These are phyloP conservation scores for Festucalex cinctus DNA, from an alignment of 2,113 vertebrate genomes.

Conservation along the genomic window DNA sequence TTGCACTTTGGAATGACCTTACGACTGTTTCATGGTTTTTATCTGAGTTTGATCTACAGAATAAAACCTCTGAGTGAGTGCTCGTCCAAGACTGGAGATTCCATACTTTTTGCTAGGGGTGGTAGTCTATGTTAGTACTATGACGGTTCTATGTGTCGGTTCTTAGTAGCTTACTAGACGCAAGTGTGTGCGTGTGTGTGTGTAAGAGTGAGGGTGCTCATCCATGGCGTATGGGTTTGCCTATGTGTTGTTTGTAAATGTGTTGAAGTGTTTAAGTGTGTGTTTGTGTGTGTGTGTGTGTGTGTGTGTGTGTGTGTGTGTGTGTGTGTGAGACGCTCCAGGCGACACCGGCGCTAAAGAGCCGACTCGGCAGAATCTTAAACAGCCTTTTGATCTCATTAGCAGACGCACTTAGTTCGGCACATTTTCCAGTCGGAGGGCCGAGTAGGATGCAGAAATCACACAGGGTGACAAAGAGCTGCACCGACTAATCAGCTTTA, in stretches of 20 bases:
- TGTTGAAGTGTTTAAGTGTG: too few species aligned
- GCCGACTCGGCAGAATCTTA: slow-evolving; percentile 51
- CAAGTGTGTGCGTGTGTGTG: slow-evolving; percentile 4
- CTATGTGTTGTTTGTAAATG: too few species aligned
- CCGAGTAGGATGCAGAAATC: slow-evolving; percentile 55
- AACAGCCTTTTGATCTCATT: slow-evolving; percentile 57
- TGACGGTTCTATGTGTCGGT: neutral
- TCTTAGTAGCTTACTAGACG: neutral
- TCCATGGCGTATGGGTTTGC: neutral
- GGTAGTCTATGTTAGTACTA: neutral
- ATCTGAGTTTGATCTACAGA: too few species aligned
- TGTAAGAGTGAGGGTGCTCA: slow-evolving; percentile 1
- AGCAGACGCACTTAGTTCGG: slow-evolving; percentile 51
- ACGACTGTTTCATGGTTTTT: too few species aligned
- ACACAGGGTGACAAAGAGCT: slow-evolving; percentile 53
- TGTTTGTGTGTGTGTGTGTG: slow-evolving; percentile 19
- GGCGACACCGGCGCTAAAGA: slow-evolving; percentile 44
- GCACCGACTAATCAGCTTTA: slow-evolving; percentile 62
- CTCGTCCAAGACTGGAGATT: too few species aligned
- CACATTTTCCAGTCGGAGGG: slow-evolving; percentile 60
- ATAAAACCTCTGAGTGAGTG: too few species aligned
- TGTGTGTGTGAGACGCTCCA: slow-evolving; percentile 28
- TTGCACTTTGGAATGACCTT: too few species aligned
- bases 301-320: slow-evolving; percentile 20
- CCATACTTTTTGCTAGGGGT: too few species aligned